Evolutionary conservation across 2,888 invertebrate genomes (phyloP).

Genomic region (Leptothorax acervorum): DNA sequence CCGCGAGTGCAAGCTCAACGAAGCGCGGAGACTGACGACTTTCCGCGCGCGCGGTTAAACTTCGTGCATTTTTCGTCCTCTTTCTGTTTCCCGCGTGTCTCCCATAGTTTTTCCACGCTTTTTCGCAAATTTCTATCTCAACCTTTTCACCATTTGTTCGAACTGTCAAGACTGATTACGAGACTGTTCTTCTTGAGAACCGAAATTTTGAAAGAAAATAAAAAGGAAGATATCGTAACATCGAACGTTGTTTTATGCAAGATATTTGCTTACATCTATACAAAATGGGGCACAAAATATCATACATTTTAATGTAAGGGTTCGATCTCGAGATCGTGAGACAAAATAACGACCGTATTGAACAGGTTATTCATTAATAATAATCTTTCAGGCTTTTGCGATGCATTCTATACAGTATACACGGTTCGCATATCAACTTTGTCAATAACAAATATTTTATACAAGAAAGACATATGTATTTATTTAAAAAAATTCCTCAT

Average conservation of each 20-base stretch:
- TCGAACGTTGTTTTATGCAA: conserved; percentile 1
- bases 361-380: neutral
- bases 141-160: neutral
- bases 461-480: neutral
- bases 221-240: neutral
- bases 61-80: conserved; percentile 48
- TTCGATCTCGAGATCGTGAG: neutral
- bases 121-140: neutral
- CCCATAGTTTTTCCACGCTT: conserved; percentile 7
- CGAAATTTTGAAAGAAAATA: neutral
- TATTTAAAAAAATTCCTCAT: neutral
- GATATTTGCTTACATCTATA: neutral
- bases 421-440: neutral
- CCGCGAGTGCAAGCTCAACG: conserved; percentile 68
- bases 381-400: neutral
- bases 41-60: conserved; percentile 59
- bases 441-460: neutral
- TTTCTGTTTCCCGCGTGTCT: neutral
- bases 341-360: neutral
- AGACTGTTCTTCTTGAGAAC: neutral
- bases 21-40: conserved; percentile 58
- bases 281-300: neutral
- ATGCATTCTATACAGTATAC: neutral
- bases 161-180: conserved; percentile 31
- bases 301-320: neutral